A percentile compares a stretch with the other conserved stretches of the same genome.
Evolutionary conservation across 2,888 invertebrate genomes (phyloP).

Genomic region (Thyatira batis): DNA sequence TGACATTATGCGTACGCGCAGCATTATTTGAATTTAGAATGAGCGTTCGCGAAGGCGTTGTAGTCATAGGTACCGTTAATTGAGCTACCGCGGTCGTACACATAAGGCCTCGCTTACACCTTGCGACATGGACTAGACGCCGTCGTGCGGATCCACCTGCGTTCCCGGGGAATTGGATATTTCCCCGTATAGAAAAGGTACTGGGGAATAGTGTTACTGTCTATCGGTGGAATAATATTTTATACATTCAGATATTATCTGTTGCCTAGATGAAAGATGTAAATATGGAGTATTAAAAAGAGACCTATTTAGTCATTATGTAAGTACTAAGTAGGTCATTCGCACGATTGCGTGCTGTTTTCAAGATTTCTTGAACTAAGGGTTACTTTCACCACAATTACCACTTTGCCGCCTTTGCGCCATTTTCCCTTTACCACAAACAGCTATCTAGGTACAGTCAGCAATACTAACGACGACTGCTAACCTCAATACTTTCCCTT

Average conservation of each 20-base stretch:
- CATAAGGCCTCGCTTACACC: constrained; percentile 44
- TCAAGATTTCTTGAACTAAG: too few species aligned
- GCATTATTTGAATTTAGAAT: constrained; percentile 63
- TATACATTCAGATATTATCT: too few species aligned
- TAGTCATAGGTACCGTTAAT: constrained; percentile 65
- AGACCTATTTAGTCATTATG: background rate
- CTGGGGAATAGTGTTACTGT: too few species aligned
- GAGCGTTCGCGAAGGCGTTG: constrained; percentile 61
- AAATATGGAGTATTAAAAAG: too few species aligned
- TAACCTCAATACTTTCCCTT: background rate
- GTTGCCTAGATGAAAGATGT: too few species aligned
- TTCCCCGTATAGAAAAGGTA: too few species aligned
- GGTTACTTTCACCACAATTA: background rate
- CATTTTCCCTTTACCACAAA: background rate
- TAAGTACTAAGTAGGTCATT: background rate
- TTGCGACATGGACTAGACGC: constrained; percentile 14
- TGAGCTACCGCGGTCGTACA: constrained; percentile 40
- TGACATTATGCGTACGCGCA: constrained; percentile 57
- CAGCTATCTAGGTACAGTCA: background rate
- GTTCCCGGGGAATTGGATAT: too few species aligned
- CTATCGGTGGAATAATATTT: too few species aligned
- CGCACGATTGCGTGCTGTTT: background rate
- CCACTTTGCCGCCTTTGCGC: background rate
- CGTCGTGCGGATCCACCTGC: too few species aligned
- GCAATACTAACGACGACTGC: background rate